phyloP scores from a whole-genome alignment of 2,888 invertebrate genomes.

The Drosophila tanythrix region DNA sequence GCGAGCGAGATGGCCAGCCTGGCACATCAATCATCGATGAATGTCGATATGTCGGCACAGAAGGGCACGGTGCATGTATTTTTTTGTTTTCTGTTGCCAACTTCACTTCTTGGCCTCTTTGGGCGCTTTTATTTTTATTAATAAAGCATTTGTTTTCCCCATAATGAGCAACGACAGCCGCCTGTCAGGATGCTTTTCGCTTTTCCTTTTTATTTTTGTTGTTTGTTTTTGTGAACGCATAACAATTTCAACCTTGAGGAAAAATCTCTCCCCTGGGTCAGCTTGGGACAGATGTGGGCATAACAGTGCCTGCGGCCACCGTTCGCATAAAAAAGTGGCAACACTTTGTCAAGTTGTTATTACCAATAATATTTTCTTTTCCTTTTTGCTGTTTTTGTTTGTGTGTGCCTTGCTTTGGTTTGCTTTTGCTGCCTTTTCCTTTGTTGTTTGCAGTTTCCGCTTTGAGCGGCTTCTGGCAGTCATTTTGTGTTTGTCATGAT shows the following conservation, averaged over 20 bases:
- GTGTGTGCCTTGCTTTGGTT: slow-evolving; percentile 13
- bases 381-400: slow-evolving; percentile 11
- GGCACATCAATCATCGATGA: slow-evolving; percentile 77
- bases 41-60: slow-evolving; percentile 67
- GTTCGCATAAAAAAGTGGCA: slow-evolving; percentile 62
- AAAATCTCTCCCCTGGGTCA: slow-evolving; percentile 64
- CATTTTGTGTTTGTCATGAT: slow-evolving; percentile 64
- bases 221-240: slow-evolving; percentile 28
- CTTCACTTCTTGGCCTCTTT: slow-evolving; percentile 70
- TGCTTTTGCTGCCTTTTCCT: slow-evolving; percentile 23
- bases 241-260: slow-evolving; percentile 41
- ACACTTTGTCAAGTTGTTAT: slow-evolving; percentile 80
- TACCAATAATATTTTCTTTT: slow-evolving; percentile 69
- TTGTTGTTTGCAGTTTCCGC: slow-evolving; percentile 39
- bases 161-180: slow-evolving; percentile 81
- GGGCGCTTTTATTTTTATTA: slow-evolving; percentile 69
- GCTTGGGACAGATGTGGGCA: slow-evolving; percentile 29
- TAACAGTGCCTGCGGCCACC: slow-evolving; percentile 15
- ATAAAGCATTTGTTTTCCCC: slow-evolving; percentile 79
- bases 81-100: slow-evolving; percentile 7
- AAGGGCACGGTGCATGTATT: slow-evolving; percentile 30
- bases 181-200: slow-evolving; percentile 66
- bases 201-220: slow-evolving; percentile 18
- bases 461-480: slow-evolving; percentile 50
- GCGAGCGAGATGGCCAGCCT: slow-evolving; percentile 17